Base-by-base conservation (phyloP, 2,888 invertebrate genomes). In the Salticus scenicus region DNA sequence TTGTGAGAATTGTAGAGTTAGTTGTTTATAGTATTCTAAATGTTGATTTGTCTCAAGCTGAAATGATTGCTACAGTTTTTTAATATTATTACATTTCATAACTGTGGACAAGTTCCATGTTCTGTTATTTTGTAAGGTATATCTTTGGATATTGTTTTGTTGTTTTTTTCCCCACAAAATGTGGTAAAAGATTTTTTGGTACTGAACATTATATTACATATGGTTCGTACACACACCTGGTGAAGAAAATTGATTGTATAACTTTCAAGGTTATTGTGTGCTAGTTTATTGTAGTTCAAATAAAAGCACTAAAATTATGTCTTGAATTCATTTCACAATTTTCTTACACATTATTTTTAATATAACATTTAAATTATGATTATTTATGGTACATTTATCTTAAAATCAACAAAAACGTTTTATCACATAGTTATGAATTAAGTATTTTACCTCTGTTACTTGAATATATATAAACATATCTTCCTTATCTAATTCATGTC, bases 201-300 rank as follows among this genome's bases (percentile, higher is more conserved):
- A 77, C 64, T 72, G 67, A 71, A 77, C 71, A 72, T 76, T 79
- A 71, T 81, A 83, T 66, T 83, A 73, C 37, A 83, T 72, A 72
- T 83, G 77, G 72, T 83, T 83, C 51, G 41, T 83, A 83, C 51
- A 73, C n/a, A n/a, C 66, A 73, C 70, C 71, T 71, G 63, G 73
- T 77, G 72, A 66, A 77, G 72, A 73, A 83, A 83, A 28, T 51
- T 83, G 83, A 72, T 83, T 83, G 77, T 83, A 77, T 72, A 77
- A 83, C 83, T 83, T 72, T 83, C 76, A 83, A 83, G 77, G 72
- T 83, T 66, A 76, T 83, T 83, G 72, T 83, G 72, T 83, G 73
- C 77, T 83, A 83, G 83, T 83, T 76, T 83, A 77, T 83, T 83
- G 77, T 83, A 83, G 83, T 72, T 83, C 72, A 76, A 81, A 73